These are phyloP conservation scores for Muscicapa striata DNA, from an alignment of 2,797 vertebrate species.

Conservation along the genomic window DNA sequence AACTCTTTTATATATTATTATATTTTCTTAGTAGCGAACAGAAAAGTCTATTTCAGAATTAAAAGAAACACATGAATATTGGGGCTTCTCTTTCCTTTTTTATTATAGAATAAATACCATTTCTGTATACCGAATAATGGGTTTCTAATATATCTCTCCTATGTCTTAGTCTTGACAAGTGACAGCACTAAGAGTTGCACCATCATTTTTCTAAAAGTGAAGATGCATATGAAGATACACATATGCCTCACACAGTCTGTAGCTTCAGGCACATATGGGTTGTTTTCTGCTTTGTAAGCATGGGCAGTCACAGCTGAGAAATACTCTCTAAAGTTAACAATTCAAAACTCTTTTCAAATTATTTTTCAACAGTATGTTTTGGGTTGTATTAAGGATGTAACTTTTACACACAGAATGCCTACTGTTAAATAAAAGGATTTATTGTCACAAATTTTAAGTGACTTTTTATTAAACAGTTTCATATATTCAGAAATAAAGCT, in stretches of 20 bases:
- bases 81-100: neutral
- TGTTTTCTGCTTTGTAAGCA: neutral
- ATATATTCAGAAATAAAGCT: neutral
- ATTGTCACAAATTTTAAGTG: neutral
- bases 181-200: neutral
- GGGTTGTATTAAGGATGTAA: neutral
- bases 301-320: neutral
- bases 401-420: neutral
- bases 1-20: neutral
- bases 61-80: neutral
- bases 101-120: neutral
- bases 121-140: neutral
- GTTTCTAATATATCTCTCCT: neutral
- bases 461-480: neutral
- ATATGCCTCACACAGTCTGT: neutral
- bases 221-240: neutral
- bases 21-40: neutral
- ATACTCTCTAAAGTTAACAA: neutral
- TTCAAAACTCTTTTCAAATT: neutral
- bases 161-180: neutral
- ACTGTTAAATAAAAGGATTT: neutral
- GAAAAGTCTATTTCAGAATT: neutral
- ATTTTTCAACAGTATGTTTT: neutral
- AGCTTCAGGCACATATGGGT: neutral
- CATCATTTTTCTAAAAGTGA: neutral